Base-by-base conservation (phyloP, 2,797 vertebrate genomes). In the Muscicapa striata region DNA sequence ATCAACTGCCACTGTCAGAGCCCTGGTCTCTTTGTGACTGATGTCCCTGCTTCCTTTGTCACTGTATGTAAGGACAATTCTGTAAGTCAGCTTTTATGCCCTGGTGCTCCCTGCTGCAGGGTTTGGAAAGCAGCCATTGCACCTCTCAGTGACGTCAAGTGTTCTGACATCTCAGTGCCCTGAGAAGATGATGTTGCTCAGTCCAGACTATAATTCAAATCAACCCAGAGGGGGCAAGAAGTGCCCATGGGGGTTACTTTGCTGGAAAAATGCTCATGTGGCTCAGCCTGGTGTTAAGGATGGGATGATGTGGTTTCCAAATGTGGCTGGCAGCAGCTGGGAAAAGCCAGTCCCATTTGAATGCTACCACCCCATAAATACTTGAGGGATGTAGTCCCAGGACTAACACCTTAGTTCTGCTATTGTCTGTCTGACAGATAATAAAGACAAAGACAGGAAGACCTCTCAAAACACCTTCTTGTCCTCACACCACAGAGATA, bases 1-100 rank as follows among this genome's bases (percentile, higher is more conserved):
- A 96, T 96, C 95, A 93, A 57, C 87, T 94, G 91, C 93, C 94
- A 87, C 95, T 93, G 95, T 97, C 69, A 90, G 93, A 91, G 70
- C 80, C 74, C 90, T 89, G 83, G 24, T 92, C 90, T 90, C 68
- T 21, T 81, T 81, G 51, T 93, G 83, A 93, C 89, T 91, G 48
- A 87, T 67, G 73, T 74, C 84, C 57, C 68, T 34, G 59, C 94
- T 84, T 55, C 26, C 80, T 97, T 95, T 27, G 0, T 88, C 74
- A 46, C 17, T 64, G 66, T 11, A 6, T 52, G 67, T 61, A 83
- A 88, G 94, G 93, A 94, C 67, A 79, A 45, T 84, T 93, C 87
- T 48, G 27, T 83, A 66, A 86, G 68, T 67, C 1, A 3, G 26
- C 27, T 67, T 52, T 55, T 68, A 69, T 89, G 77, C 84, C 69